Percentiles rank a stretch among this genome's conserved stretches.
phyloP scores from a whole-genome alignment of 2,113 vertebrate genomes.

The Carollia perspicillata region DNA sequence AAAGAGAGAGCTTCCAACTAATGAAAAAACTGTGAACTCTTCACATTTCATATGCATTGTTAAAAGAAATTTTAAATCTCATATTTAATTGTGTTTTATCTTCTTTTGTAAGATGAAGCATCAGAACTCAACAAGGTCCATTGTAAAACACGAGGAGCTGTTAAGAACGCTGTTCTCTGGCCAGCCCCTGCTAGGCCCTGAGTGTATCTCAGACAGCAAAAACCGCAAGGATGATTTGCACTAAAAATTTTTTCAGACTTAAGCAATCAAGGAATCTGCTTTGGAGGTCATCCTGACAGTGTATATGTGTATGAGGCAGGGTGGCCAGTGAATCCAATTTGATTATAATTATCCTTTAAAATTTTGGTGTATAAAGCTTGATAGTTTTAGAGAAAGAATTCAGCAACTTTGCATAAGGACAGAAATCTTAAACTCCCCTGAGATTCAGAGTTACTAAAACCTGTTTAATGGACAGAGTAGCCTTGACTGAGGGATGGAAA shows the following conservation, averaged over 20 bases:
- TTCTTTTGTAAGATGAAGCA: neutral
- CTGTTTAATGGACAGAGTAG: neutral
- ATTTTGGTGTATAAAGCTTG: neutral
- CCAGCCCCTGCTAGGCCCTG: rapidly evolving
- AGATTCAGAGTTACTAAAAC: neutral
- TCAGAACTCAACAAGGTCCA: neutral
- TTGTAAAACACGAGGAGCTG: neutral
- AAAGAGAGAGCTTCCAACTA: neutral
- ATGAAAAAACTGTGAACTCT: neutral
- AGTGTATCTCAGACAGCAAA: neutral
- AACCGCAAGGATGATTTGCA: neutral
- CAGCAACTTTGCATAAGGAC: neutral
- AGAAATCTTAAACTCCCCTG: neutral
- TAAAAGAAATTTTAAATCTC: neutral
- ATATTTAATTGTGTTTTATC: neutral
- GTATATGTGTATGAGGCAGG: neutral
- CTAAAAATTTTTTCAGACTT: neutral
- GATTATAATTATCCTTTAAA: neutral
- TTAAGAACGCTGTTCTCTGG: neutral
- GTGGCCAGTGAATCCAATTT: neutral
- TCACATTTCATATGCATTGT: neutral
- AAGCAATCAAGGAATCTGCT: neutral
- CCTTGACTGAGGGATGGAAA: neutral
- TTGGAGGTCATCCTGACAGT: neutral
- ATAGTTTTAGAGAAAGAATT: neutral